phyloP scores from a whole-genome alignment of 2,888 invertebrate genomes.

The Anagyrus pseudococci region DNA sequence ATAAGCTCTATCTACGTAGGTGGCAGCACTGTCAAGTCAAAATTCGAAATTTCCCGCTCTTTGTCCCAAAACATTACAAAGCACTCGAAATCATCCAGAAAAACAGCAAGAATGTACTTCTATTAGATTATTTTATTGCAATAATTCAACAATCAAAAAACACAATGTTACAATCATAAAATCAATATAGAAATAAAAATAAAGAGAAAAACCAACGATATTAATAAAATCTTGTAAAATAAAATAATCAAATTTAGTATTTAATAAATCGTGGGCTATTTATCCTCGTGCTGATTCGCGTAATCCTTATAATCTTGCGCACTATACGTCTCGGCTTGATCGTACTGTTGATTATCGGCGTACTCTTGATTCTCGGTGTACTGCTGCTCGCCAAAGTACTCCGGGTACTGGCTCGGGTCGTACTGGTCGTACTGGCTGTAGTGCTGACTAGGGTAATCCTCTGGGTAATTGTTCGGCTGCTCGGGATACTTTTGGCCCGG shows the following conservation, averaged over 20 bases:
- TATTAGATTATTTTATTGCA: constrained; percentile 10
- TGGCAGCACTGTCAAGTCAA: no score
- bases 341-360: constrained; percentile 32
- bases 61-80: neutral
- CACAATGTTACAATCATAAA: neutral
- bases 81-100: neutral
- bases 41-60: no score
- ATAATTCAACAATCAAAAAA: constrained; percentile 5
- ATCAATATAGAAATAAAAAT: neutral
- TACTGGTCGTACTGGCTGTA: constrained; percentile 50
- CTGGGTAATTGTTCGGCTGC: constrained; percentile 40
- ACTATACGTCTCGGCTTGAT: constrained; percentile 10
- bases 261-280: constrained; percentile 1
- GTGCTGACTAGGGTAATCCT: constrained; percentile 44
- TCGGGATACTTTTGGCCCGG: constrained; percentile 36
- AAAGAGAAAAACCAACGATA: neutral
- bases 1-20: neutral
- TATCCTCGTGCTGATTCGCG: constrained; percentile 3
- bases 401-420: constrained; percentile 46
- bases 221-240: neutral
- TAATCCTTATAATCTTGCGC: constrained; percentile 16
- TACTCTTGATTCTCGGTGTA: constrained; percentile 22
- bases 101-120: neutral
- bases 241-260: neutral
- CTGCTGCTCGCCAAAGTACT: constrained; percentile 32